Percentiles rank a stretch among this genome's conserved stretches.
phyloP scores from a whole-genome alignment of 1,140 invertebrate genomes.

The Caenorhabditis brenneri region DNA sequence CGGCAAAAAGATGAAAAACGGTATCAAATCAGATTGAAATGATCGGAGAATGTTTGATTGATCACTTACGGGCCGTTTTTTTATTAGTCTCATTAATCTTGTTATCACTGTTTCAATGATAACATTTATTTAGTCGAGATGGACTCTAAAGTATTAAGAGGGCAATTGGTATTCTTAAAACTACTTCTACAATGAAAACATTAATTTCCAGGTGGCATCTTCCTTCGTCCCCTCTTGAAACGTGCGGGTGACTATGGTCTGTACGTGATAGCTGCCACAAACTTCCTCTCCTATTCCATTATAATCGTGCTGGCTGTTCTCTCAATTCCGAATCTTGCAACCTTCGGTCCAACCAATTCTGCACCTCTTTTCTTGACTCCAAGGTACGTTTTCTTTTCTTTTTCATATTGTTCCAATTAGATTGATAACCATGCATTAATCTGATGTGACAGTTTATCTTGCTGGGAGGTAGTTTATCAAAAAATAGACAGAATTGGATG shows the following conservation, averaged over 20 bases:
- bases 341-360: slow-evolving; percentile 40
- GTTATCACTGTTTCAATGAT: too few relatives aligned
- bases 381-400: slow-evolving; percentile 1
- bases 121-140: too few relatives aligned
- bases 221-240: slow-evolving; percentile 44
- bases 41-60: too few relatives aligned
- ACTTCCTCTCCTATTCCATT: slow-evolving; percentile 35
- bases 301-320: slow-evolving; percentile 18
- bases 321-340: slow-evolving; percentile 40
- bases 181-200: too few relatives aligned
- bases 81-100: slow-evolving; percentile 9
- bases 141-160: too few relatives aligned
- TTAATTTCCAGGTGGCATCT: slow-evolving; percentile 43
- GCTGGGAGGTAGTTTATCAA: background rate
- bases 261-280: background rate
- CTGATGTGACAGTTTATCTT: background rate
- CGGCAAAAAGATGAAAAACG: too few relatives aligned
- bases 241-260: slow-evolving; percentile 36
- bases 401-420: background rate
- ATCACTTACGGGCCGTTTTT: too few relatives aligned
- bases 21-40: too few relatives aligned
- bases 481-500: too few relatives aligned
- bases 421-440: too few relatives aligned
- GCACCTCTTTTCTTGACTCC: slow-evolving; percentile 37
- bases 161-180: too few relatives aligned